Evolutionary conservation across 2,888 invertebrate species (phyloP).

Genomic region (Listrodromus nycthemerus): DNA sequence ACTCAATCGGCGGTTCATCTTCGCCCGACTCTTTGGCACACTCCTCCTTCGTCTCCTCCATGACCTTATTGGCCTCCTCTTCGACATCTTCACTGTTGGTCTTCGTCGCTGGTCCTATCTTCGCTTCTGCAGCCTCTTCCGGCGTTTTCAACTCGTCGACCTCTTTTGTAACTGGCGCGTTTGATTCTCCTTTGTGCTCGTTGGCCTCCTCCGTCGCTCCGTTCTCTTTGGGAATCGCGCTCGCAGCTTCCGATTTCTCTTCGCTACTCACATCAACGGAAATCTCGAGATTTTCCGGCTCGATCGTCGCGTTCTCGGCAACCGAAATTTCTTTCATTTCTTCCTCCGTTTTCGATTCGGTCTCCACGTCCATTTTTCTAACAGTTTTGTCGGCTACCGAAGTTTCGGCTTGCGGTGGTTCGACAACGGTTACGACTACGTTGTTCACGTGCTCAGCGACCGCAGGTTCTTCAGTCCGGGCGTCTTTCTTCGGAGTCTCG

Average conservation of each 20-base stretch:
- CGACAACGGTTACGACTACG: constrained; percentile 84
- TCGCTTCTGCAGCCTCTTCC: constrained; percentile 44
- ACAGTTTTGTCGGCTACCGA: constrained; percentile 44
- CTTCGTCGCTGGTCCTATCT: constrained; percentile 61
- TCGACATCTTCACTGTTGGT: constrained; percentile 51
- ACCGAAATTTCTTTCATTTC: constrained; percentile 47
- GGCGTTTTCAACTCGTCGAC: constrained; percentile 36
- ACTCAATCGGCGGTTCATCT: constrained; percentile 43
- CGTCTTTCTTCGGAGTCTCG: constrained; percentile 67
- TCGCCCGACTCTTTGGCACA: constrained; percentile 57
- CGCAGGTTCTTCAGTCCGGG: constrained; percentile 45
- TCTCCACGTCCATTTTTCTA: background rate
- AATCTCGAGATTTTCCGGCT: constrained; percentile 45
- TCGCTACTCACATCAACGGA: constrained; percentile 41
- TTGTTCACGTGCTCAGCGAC: constrained; percentile 72
- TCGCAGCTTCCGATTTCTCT: constrained; percentile 28
- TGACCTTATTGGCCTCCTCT: constrained; percentile 38
- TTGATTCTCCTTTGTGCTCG: constrained; percentile 58
- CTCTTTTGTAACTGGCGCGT: constrained; percentile 41
- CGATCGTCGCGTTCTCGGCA: constrained; percentile 35
- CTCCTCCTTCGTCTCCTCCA: constrained; percentile 56
- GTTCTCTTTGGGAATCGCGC: constrained; percentile 56
- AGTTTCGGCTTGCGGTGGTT: constrained; percentile 70
- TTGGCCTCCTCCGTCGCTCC: constrained; percentile 65
- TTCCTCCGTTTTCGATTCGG: background rate